Percentiles rank a stretch among this genome's conserved stretches.
Conservation (phyloP, 1,140 invertebrate genomes). For the Pteromalus puparum region DNA sequence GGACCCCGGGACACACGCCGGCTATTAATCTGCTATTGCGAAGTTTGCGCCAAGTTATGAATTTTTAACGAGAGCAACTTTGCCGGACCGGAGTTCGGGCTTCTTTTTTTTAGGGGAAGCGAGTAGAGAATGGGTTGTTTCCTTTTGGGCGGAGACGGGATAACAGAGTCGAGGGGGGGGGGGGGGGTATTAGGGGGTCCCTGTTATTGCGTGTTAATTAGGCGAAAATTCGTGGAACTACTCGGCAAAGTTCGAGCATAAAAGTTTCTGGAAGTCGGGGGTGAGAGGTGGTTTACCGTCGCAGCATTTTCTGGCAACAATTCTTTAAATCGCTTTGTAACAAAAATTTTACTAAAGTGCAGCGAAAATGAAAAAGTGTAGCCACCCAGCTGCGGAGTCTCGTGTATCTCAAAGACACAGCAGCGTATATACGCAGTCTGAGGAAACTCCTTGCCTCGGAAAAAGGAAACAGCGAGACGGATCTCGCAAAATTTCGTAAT, state of each 20-base stretch:
- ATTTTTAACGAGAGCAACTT: slow-evolving; percentile 32
- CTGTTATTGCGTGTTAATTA: neutral
- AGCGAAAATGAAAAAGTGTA: too few species aligned
- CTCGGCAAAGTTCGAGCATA: too few species aligned
- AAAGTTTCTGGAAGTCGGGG: neutral
- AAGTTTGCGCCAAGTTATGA: slow-evolving; percentile 34
- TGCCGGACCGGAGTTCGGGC: neutral
- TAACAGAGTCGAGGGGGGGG: neutral
- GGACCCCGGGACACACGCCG: neutral
- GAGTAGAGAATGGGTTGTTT: neutral
- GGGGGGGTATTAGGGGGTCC: too few species aligned
- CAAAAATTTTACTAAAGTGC: too few species aligned
- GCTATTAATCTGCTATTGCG: slow-evolving; percentile 44
- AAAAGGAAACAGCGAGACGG: neutral
- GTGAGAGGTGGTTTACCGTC: too few species aligned
- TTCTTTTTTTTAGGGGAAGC: neutral
- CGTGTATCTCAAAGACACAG: too few species aligned
- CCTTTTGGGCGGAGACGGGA: neutral
- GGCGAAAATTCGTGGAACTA: neutral
- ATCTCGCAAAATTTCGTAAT: slow-evolving; percentile 26
- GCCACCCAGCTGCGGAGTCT: too few species aligned
- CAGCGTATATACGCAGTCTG: too few species aligned
- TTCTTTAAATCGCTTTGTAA: too few species aligned
- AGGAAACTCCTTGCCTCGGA: neutral
- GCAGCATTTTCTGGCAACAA: too few species aligned